A percentile compares a stretch with the other conserved stretches of the same genome.
These are phyloP conservation scores for Rhynchophorus ferrugineus DNA, from an alignment of 1,140 invertebrate genomes.

Conservation along the genomic window DNA sequence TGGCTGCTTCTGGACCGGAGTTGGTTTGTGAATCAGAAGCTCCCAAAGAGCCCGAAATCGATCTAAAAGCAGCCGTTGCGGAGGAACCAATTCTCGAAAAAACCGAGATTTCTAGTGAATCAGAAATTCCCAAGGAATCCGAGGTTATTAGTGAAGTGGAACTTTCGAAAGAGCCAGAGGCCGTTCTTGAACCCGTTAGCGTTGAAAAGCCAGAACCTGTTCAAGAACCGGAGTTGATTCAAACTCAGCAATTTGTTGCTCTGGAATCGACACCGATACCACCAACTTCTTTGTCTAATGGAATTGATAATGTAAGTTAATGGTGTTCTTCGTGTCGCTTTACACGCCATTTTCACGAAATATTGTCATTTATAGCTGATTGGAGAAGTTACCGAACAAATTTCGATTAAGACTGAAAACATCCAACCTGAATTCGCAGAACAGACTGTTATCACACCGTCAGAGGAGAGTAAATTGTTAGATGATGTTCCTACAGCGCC, in stretches of 20 bases:
- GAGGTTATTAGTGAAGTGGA: too few species aligned
- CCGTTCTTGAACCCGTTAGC: too few species aligned
- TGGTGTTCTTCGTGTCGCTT: background rate
- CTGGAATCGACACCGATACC: background rate
- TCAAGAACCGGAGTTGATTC: background rate
- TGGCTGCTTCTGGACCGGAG: too few species aligned
- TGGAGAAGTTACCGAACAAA: slow-evolving; percentile 4
- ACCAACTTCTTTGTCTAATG: background rate
- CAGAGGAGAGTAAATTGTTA: slow-evolving; percentile 26
- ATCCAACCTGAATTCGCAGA: slow-evolving; percentile 28
- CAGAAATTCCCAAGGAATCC: too few species aligned
- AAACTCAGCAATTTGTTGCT: background rate
- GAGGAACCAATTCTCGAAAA: too few species aligned
- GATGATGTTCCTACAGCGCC: slow-evolving; percentile 21
- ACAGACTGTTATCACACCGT: slow-evolving; percentile 26
- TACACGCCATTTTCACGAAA: too few species aligned
- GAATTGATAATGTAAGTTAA: slow-evolving; percentile 9
- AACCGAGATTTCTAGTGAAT: too few species aligned
- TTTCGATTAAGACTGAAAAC: slow-evolving; percentile 24
- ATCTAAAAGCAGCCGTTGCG: too few species aligned
- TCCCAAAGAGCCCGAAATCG: too few species aligned
- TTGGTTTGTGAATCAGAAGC: too few species aligned
- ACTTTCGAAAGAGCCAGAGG: too few species aligned
- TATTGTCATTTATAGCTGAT: background rate
- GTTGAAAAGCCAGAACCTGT: too few species aligned